Conservation (phyloP, 2,888 invertebrate species). For the Mesorhabditis sp. region DNA sequence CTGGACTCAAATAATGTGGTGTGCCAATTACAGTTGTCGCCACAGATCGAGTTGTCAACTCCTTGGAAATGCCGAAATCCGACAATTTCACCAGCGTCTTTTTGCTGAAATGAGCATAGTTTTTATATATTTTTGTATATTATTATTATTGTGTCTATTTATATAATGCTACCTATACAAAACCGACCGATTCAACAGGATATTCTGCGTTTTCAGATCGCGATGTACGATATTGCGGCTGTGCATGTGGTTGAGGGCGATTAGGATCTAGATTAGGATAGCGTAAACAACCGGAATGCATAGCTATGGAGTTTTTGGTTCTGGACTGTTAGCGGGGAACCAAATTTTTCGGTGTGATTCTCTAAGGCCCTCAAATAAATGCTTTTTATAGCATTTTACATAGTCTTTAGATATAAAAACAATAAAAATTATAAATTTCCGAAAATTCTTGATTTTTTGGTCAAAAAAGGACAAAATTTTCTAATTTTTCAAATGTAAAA, state of each 20-base stretch:
- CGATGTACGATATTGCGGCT: conserved; percentile 75
- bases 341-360: too few relatives aligned
- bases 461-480: too few relatives aligned
- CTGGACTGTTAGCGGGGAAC: too few relatives aligned
- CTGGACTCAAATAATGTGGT: conserved; percentile 80
- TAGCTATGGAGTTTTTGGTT: too few relatives aligned
- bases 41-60: conserved; percentile 62
- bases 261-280: conserved; percentile 70
- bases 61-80: conserved; percentile 43
- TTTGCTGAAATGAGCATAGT: conserved; percentile 9
- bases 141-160: not conserved
- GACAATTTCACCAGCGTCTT: conserved; percentile 22
- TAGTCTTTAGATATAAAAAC: too few relatives aligned
- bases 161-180: conserved; percentile 36
- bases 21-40: conserved; percentile 71
- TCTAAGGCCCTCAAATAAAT: too few relatives aligned
- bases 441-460: not conserved
- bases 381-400: too few relatives aligned
- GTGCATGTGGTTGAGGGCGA: conserved; percentile 78
- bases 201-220: conserved; percentile 80
- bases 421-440: not conserved
- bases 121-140: not conserved
- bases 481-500: too few relatives aligned
- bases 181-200: conserved; percentile 70
- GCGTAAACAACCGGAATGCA: not conserved